phyloP scores from a whole-genome alignment of 2,888 invertebrate genomes.

The Trachelus iudaicus region DNA sequence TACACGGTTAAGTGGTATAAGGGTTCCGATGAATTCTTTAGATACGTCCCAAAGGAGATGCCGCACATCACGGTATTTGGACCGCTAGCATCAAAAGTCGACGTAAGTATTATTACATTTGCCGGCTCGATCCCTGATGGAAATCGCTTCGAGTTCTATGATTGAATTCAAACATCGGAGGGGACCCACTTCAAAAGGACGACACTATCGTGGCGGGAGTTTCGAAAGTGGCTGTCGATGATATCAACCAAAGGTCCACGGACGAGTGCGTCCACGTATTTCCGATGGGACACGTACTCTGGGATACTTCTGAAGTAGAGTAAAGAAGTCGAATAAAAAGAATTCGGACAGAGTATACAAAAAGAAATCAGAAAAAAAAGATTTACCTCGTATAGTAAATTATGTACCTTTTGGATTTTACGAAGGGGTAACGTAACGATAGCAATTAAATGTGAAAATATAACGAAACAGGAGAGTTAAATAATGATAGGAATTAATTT shows the following conservation, averaged over 20 bases:
- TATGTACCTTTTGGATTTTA: not conserved
- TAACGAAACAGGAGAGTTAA: too few species aligned
- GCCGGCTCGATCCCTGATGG: not conserved
- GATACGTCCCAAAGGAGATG: slow-evolving; percentile 82
- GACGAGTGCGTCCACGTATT: not conserved
- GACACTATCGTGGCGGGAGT: not conserved
- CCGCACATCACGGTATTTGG: slow-evolving; percentile 81
- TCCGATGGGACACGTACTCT: not conserved
- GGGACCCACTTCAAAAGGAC: not conserved
- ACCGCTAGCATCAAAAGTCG: slow-evolving; percentile 76
- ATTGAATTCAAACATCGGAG: not conserved
- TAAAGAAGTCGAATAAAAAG: not conserved
- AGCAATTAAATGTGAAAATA: too few species aligned
- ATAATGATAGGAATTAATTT: not conserved
- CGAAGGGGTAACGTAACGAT: too few species aligned
- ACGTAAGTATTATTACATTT: slow-evolving; percentile 71
- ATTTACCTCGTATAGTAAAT: not conserved
- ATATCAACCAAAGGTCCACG: not conserved
- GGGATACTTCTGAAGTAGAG: not conserved
- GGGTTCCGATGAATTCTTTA: slow-evolving; percentile 80
- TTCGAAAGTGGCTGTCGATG: not conserved
- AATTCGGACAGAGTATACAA: not conserved
- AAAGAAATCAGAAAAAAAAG: not conserved
- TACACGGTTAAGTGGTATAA: slow-evolving; percentile 89
- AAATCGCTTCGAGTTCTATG: not conserved